Base-by-base conservation (phyloP, 2,113 vertebrate genomes). In the Myxocyprinus asiaticus region DNA sequence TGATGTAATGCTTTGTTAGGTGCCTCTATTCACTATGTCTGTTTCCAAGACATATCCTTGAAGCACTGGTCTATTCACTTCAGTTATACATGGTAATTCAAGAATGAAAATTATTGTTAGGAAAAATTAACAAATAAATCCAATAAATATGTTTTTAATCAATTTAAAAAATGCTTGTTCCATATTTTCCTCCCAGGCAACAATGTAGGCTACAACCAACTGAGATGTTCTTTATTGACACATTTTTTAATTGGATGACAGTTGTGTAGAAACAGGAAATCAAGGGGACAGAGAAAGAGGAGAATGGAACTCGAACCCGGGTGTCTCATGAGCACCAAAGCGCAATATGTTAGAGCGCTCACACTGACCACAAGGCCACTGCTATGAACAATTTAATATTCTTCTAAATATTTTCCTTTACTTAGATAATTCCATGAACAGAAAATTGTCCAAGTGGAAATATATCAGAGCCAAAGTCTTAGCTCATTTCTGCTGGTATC, bases 401-500 rank as follows among this genome's bases (percentile, higher is more conserved):
- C 53, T 56, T 14, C 14, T 4, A 56, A 56, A 56, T n/a, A 56
- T 5, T 56, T 14, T 5, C 6, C 22, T 33, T 33, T 33, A 33
- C 22, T 43, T 33, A 10, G 50, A 6, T 53, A 53, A 4, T 22
- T 8, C 48, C 53, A 22, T 5, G 33, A 56, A 6, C 17, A 14
- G 11, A 14, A 33, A 33, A 33, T 33, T 33, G 22, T 33, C 48
- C 22, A 33, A 33, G 53, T 47, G 14, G 42, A 58, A 67, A 61
- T 59, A 42, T 12, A 55, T 11, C 68, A 3, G 42, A 11, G 70
- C 42, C 55, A 59, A 61, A 73, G 55, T 9, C 33, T 9, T 9
- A 69, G 17, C 58, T 79, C 15, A 79, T 65, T 79, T 56, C 68
- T 42, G 7, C 50, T 66, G 50, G 68, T 65, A 53, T 66, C 59